A percentile compares a stretch with the other conserved stretches of the same genome.
Conservation (phyloP, 1,140 invertebrate genomes). For the Drosophila nigrodunni region DNA sequence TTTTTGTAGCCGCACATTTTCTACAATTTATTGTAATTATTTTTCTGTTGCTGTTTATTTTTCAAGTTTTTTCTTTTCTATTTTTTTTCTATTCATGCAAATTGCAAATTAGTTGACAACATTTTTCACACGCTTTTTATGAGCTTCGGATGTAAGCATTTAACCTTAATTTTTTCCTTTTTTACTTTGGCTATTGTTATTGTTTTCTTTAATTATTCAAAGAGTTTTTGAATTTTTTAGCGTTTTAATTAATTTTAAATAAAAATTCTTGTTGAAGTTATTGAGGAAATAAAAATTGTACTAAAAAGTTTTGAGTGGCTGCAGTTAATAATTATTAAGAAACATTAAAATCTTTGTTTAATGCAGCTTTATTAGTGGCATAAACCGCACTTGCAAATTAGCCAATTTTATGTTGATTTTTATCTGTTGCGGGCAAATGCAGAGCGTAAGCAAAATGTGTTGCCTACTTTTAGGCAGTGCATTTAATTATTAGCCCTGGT, state of each 20-base stretch:
- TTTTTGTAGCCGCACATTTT: slow-evolving; percentile 60
- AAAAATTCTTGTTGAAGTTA: no score
- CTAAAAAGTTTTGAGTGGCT: no score
- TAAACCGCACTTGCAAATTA: slow-evolving; percentile 37
- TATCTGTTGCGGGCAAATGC: not conserved
- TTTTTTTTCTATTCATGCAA: slow-evolving; percentile 52
- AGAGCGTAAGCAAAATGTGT: not conserved
- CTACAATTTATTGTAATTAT: slow-evolving; percentile 75
- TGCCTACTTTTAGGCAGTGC: slow-evolving; percentile 68
- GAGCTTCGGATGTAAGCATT: slow-evolving; percentile 75
- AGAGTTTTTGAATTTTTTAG: not conserved
- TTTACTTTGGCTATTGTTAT: not conserved
- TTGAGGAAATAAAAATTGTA: no score
- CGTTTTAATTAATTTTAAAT: not conserved
- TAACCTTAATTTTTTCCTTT: slow-evolving; percentile 67
- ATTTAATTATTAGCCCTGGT: not conserved
- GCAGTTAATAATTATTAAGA: no score
- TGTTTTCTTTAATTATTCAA: not conserved
- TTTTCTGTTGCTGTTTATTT: slow-evolving; percentile 38
- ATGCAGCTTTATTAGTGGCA: not conserved
- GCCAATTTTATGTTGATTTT: slow-evolving; percentile 16
- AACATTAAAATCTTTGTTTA: no score
- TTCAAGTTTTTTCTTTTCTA: slow-evolving; percentile 40
- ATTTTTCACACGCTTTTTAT: slow-evolving; percentile 80
- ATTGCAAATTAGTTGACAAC: slow-evolving; percentile 71